Conservation (phyloP, 2,797 vertebrate species). For the Halcyon smyrnensis region DNA sequence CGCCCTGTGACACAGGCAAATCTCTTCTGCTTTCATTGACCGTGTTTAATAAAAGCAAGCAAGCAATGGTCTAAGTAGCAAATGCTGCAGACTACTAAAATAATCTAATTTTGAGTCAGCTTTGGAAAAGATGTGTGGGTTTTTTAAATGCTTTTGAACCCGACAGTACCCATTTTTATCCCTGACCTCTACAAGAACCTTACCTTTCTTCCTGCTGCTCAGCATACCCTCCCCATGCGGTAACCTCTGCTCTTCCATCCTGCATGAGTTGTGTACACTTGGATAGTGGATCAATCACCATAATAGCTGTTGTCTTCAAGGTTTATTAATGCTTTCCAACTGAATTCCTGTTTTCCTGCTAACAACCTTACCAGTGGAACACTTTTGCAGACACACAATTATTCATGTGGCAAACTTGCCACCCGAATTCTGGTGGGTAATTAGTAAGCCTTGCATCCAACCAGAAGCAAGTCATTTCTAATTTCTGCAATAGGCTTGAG, state of each 20-base stretch:
- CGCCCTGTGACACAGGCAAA: neutral
- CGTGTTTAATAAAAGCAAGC: neutral
- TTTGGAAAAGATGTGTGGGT: neutral
- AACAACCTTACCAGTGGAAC: conserved; percentile 37
- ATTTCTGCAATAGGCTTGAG: neutral
- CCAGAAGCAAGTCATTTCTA: neutral
- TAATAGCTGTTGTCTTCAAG: conserved; percentile 44
- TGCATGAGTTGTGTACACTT: neutral
- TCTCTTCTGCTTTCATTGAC: neutral
- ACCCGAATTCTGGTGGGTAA: conserved; percentile 12
- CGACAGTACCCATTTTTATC: neutral
- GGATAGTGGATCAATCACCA: conserved; percentile 30
- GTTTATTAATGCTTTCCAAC: conserved; percentile 47
- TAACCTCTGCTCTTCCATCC: conserved; percentile 29
- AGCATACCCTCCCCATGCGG: neutral
- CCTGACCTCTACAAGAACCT: neutral
- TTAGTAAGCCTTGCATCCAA: conserved; percentile 3
- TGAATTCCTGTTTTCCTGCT: conserved; percentile 33
- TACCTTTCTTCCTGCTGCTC: neutral
- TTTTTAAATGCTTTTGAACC: neutral
- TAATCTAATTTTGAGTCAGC: neutral
- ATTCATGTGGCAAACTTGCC: conserved; percentile 43
- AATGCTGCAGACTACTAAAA: neutral
- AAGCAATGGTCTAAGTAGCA: neutral
- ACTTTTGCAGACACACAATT: neutral